Evolutionary conservation across 2,797 vertebrate genomes (phyloP).

Genomic region (Petrocephalus schoutedeni): DNA sequence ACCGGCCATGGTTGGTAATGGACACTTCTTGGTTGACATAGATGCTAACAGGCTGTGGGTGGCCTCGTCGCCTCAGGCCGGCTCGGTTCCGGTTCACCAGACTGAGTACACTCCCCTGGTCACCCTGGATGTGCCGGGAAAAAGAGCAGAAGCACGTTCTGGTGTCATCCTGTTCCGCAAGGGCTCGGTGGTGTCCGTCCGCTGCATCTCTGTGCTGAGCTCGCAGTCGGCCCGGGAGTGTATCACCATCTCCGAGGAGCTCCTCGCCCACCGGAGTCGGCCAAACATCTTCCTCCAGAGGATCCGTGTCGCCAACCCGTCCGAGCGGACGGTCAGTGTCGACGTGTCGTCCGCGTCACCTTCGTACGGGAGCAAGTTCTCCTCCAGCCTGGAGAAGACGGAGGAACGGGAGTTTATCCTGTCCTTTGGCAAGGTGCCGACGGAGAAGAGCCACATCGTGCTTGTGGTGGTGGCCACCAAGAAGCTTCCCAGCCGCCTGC

Average conservation of each 20-base stretch:
- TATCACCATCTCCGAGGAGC: conserved; percentile 79
- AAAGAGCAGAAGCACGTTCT: conserved; percentile 61
- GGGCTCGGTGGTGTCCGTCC: conserved; percentile 72
- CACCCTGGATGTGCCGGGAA: conserved; percentile 59
- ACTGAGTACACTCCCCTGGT: conserved; percentile 68
- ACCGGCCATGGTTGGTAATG: conserved; percentile 81
- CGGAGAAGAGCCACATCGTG: conserved; percentile 63
- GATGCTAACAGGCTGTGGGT: conserved; percentile 80
- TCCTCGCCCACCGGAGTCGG: conserved; percentile 80
- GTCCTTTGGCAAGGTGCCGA: conserved; percentile 68
- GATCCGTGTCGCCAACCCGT: conserved; percentile 79
- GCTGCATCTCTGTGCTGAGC: conserved; percentile 60
- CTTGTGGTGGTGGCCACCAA: conserved; percentile 79
- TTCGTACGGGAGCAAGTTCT: conserved; percentile 60
- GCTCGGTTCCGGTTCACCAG: conserved; percentile 67
- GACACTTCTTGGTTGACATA: conserved; percentile 76
- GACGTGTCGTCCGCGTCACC: conserved; percentile 57
- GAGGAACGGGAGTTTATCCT: conserved; percentile 80
- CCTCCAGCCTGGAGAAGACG: conserved; percentile 68
- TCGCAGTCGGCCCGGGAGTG: conserved; percentile 65
- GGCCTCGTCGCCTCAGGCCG: conserved; percentile 59
- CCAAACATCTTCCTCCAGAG: conserved; percentile 79
- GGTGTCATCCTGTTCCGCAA: conserved; percentile 72
- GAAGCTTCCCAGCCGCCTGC: conserved; percentile 68
- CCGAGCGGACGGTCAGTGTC: conserved; percentile 63